Conservation (phyloP, 2,113 vertebrate genomes). For the Trachemys scripta region DNA sequence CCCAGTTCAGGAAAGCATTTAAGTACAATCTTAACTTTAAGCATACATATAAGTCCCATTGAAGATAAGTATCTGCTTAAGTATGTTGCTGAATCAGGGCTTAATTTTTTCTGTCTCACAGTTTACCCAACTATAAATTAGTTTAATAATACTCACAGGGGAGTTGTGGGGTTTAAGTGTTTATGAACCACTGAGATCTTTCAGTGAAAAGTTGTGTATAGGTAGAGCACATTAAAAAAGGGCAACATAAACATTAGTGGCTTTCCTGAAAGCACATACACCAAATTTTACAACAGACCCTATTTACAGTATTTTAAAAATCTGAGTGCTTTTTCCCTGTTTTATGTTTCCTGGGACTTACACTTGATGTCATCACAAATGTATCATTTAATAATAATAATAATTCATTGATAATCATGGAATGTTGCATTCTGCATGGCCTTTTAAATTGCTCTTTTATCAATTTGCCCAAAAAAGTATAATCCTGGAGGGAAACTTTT, state of each 20-base stretch:
- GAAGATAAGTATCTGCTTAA: not conserved
- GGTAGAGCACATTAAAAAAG: not conserved
- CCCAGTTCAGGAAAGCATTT: not conserved
- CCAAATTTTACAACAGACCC: not conserved
- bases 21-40: not conserved
- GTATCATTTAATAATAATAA: not conserved
- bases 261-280: not conserved
- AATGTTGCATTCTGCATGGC: not conserved
- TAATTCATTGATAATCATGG: not conserved
- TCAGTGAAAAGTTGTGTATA: not conserved
- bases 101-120: not conserved
- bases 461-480: not conserved
- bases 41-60: not conserved
- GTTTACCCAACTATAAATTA: not conserved
- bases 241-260: not conserved
- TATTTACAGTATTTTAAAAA: not conserved
- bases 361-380: not conserved
- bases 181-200: not conserved
- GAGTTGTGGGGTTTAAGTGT: not conserved
- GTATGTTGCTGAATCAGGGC: not conserved
- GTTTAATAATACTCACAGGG: not conserved
- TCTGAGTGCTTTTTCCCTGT: not conserved
- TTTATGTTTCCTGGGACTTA: conserved; percentile 14
- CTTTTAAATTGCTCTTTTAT: not conserved
- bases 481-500: not conserved